Evolutionary conservation across 2,888 invertebrate species (phyloP).

Genomic region (Andricus curvator): DNA sequence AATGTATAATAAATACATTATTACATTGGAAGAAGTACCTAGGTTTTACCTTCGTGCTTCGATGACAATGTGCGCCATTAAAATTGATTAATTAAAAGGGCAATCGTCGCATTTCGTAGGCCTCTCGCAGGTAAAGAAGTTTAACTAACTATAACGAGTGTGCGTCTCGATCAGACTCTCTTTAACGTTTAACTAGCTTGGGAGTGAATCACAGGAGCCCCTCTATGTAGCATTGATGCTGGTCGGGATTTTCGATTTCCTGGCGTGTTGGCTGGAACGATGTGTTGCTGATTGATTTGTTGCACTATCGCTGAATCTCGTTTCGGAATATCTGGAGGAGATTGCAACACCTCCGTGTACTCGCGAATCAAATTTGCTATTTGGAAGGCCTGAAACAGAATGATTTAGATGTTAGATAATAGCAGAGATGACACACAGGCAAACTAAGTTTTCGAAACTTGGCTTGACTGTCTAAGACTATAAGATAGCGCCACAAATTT

Average conservation of each 20-base stretch:
- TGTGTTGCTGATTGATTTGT: slow-evolving; percentile 70
- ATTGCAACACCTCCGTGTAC: slow-evolving; percentile 86
- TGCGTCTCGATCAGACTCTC: slow-evolving; percentile 39
- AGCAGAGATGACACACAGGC: no score
- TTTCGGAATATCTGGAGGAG: slow-evolving; percentile 75
- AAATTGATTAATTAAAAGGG: slow-evolving; percentile 26
- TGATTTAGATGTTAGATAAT: background rate
- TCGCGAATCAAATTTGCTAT: slow-evolving; percentile 95
- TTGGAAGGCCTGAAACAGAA: slow-evolving; percentile 87
- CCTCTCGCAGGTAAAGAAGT: slow-evolving; percentile 27
- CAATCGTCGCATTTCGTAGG: slow-evolving; percentile 43
- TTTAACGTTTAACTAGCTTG: slow-evolving; percentile 82
- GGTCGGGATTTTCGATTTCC: slow-evolving; percentile 78
- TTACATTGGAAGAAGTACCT: slow-evolving; percentile 67
- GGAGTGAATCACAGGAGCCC: slow-evolving; percentile 81
- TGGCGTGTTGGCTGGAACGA: slow-evolving; percentile 56
- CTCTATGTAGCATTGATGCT: slow-evolving; percentile 79
- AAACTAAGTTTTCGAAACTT: no score
- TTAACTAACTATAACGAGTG: slow-evolving; percentile 43
- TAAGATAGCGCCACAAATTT: no score
- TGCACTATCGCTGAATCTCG: slow-evolving; percentile 71
- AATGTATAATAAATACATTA: slow-evolving; percentile 69
- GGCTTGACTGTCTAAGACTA: no score
- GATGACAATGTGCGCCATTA: slow-evolving; percentile 57
- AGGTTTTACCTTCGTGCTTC: slow-evolving; percentile 58